These are phyloP conservation scores for Pterostichus niger DNA, from an alignment of 2,888 invertebrate genomes.

Conservation along the genomic window DNA sequence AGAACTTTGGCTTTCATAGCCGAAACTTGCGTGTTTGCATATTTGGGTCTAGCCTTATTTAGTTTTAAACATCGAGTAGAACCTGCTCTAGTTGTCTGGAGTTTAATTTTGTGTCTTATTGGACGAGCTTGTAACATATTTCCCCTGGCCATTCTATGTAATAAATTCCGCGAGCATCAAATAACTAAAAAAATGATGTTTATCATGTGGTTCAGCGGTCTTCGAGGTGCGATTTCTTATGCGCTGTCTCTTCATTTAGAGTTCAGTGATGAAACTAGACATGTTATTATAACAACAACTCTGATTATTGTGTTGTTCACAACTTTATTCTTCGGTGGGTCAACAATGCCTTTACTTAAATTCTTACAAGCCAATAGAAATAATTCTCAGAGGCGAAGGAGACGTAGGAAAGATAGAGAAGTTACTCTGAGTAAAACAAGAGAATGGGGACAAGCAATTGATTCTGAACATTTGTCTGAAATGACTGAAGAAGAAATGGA, in stretches of 20 bases:
- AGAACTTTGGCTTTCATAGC: constrained; percentile 98
- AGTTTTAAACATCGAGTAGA: constrained; percentile 97
- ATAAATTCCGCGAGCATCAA: constrained; percentile 97
- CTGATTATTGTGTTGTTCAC: constrained; percentile 98
- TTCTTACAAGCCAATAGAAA: constrained; percentile 87
- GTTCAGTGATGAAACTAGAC: constrained; percentile 95
- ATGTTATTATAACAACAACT: constrained; percentile 98
- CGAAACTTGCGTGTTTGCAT: constrained; percentile 99
- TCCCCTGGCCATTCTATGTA: constrained; percentile 94
- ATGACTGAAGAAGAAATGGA: constrained; percentile 96
- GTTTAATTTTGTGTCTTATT: constrained; percentile 92
- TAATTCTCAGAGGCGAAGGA: constrained; percentile 80
- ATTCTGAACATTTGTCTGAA: constrained; percentile 95
- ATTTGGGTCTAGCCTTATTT: constrained; percentile 95
- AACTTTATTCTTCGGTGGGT: constrained; percentile 96
- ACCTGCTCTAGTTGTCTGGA: constrained; percentile 95
- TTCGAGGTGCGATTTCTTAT: constrained; percentile 98
- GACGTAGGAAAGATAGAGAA: constrained; percentile 83
- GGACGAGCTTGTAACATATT: constrained; percentile 98
- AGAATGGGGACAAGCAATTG: constrained; percentile 97
- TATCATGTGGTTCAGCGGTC: constrained; percentile 99
- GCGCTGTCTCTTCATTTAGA: constrained; percentile 97
- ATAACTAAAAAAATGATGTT: constrained; percentile 99
- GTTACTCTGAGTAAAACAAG: constrained; percentile 98
- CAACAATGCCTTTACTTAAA: constrained; percentile 98